Base-by-base conservation (phyloP, 2,888 invertebrate species). In the Steinernema carpocapsae region DNA sequence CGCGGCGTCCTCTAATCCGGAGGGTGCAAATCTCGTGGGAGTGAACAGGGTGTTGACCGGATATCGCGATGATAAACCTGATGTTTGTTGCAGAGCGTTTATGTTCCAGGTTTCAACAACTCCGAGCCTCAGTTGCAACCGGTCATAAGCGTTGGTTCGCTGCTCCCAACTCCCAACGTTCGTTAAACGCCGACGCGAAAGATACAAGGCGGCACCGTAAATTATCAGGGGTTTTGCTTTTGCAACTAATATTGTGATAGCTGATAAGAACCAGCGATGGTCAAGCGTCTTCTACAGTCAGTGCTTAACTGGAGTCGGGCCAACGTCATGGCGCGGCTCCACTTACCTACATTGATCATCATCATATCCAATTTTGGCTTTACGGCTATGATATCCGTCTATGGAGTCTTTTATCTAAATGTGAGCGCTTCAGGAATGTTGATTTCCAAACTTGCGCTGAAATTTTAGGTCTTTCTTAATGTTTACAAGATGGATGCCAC, bases 401-500 rank as follows among this genome's bases (percentile, higher is more conserved):
- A 24, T 19, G 14, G n/a, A 22, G 56, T 56, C 12, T 56, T 56
- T 26, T 56, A 56, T 19, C 22, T 56, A 22, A 56, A 56, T 19
- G 56, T 56, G 6, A 26, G 56, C 43, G 43, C 43, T 7, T 43
- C 43, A 43, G 7, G 7, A 12, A 7, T 7, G 43, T 7, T 43
- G 10, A 43, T 43, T 43, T 43, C n/a, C n/a, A n/a, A n/a, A n/a
- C n/a, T n/a, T n/a, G n/a, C n/a, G n/a, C n/a, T n/a, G n/a, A 43
- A 19, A 19, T 7, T 56, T 6, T 26, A 82, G 74, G 85, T 87
- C 14, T 89, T 88, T 76, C 82, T 89, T 29, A 88, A 89, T 79
- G 75, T 84, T 22, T 89, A 88, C 82, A 86, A 88, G 73, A 88
- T 89, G 51, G 81, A 86, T 70, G 86, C 88, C 59, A 78, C 76